Evolutionary conservation across 2,113 vertebrate species (phyloP), one percentile per base, ranked within the genome.

Genomic region (Podarcis raffonei): DNA sequence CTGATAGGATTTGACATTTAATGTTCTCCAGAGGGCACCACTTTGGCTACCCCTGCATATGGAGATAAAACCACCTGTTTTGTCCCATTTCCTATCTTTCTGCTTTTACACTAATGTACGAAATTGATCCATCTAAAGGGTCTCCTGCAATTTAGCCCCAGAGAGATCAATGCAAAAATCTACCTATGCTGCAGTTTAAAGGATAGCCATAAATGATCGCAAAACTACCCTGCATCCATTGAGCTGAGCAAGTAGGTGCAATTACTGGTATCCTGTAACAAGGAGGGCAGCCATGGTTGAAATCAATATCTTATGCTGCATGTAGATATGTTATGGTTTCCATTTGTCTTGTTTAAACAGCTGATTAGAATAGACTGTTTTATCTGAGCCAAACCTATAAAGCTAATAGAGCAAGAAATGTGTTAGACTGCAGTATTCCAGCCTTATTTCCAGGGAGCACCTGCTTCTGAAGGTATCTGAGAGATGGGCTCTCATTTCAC

Each of bases 381-480:
- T 87, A n/a, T 71, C 90, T 37, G 53, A 94, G 84, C 84, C 90
- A 94, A 93, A 86, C 3, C 27, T 87, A 74, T 93, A 90, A 93
- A 94, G 89, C 57, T 78, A 0, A 0, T 35, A 5, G 83, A 76
- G 12, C 75, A 88, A 27, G 30, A 89, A 93, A 92, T 71, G 89
- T 92, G 86, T 81, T 83, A 75, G 9, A 5, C 42, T 87, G 5
- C 30, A 62, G 15, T 12, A 22, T 62, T 37, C 20, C 18, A 92
- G 48, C 3, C 3, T 88, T 15, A 7, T 87, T 79, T 89, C 90
- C 39, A 89, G 3, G 39, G 16, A 23, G 59, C 18, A 89, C 32
- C n/a, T 92, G 4, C 57, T 93, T 62, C 87, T 90, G 62, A 89
- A 62, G 11, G 85, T 88, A 5, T 82, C 81, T 22, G 20, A 83